Conservation (phyloP, 2,113 vertebrate species). For the Lagopus muta region DNA sequence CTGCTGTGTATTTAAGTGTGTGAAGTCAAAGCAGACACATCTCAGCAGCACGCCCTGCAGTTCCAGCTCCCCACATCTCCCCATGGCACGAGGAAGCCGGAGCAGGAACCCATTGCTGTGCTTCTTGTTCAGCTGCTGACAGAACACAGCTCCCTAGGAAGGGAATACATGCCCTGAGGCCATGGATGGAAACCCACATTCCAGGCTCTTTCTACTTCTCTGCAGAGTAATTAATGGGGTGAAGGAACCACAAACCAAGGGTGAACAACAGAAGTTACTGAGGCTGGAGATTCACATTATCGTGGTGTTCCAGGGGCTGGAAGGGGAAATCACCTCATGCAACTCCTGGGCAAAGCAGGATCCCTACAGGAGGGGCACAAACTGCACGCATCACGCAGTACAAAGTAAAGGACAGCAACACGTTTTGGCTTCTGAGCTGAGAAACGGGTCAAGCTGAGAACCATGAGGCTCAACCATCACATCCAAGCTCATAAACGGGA, state of each 20-base stretch:
- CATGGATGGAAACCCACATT: slow-evolving; percentile 37
- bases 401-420: not conserved
- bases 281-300: not conserved
- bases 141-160: not conserved
- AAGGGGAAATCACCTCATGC: too few relatives aligned
- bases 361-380: too few relatives aligned
- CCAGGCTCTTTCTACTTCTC: not conserved
- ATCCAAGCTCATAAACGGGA: fast-evolving
- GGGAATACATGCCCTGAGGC: not conserved
- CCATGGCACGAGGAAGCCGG: not conserved
- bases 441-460: fast-evolving
- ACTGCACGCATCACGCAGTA: too few relatives aligned
- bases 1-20: fast-evolving
- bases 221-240: not conserved
- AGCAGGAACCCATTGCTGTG: not conserved
- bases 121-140: not conserved
- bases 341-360: too few relatives aligned
- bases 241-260: slow-evolving; percentile 45
- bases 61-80: not conserved
- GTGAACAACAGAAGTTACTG: not conserved
- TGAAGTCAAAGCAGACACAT: not conserved
- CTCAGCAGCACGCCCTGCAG: fast-evolving
- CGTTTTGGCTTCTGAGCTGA: not conserved
- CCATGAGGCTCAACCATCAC: not conserved
- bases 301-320: too few relatives aligned